Base-by-base conservation (phyloP, 2,888 invertebrate species). In the Lasioglossum morio region DNA sequence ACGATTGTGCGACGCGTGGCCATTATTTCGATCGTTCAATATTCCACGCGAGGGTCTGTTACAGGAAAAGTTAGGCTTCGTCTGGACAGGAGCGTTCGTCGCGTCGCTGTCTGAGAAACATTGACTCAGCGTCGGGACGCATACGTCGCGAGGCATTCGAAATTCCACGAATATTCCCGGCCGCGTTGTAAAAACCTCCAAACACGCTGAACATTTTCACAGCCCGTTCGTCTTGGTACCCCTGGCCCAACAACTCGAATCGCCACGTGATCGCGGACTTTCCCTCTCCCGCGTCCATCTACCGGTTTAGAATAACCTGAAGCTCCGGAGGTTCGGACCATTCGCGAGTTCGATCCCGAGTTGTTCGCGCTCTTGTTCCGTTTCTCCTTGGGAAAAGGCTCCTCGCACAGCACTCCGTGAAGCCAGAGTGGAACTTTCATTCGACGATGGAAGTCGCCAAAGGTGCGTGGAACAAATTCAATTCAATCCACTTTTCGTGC, bases 251-350 rank as follows among this genome's bases (percentile, higher is more conserved):
- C 30, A 30, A 72, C 72, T 70, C 77, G 78, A 82, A 37, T 82
- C 81, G 84, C 76, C 92, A 91, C 88, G 91, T 91, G 91, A 92
- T 77, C 87, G 73, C 82, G 79, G 70, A 79, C 72, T 79, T 87
- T 88, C 89, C 88, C 88, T 86, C 90, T 83, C 88, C 87, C 48
- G 73, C 81, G 85, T 73, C 79, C 80, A 74, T 84, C 77, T 77
- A 73, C 91, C 86, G 89, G 91, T 91, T 94, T 92, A 94, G 94
- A 94, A 94, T 94, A 94, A 93, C 93, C 90, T 87, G 86, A 92
- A 92, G 91, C 92, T 89, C 90, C 90, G 87, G 90, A 80, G 75
- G 79, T 88, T 77, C 87, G 87, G 85, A 85, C 89, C 93, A 94
- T 92, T 94, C 93, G 92, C 79, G 46, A 91, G 87, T 92, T 90